Conservation (phyloP, 2,113 vertebrate species). For the Herpailurus yagouaroundi region DNA sequence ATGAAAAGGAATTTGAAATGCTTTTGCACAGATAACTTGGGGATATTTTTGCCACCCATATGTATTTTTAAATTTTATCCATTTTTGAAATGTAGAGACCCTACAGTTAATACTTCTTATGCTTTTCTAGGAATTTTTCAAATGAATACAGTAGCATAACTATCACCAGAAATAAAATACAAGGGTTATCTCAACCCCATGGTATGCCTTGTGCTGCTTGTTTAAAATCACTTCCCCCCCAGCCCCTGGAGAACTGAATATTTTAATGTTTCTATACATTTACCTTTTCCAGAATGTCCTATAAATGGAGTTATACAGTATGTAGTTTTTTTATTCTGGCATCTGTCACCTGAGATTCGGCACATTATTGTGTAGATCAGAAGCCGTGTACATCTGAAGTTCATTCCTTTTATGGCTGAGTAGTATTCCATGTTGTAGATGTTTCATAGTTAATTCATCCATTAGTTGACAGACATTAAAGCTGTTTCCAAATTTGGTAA, state of each 20-base stretch:
- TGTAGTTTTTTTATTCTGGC: background rate
- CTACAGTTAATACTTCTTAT: background rate
- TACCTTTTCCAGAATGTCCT: background rate
- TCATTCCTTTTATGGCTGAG: slow-evolving; percentile 20
- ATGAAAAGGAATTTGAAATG: slow-evolving; percentile 29
- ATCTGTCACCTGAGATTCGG: background rate
- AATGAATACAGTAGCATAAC: background rate
- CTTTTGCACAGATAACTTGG: background rate
- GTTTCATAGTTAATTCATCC: background rate
- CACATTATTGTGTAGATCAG: background rate
- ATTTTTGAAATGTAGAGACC: background rate
- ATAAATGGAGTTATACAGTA: background rate
- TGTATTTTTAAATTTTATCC: slow-evolving; percentile 20
- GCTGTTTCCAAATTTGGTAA: background rate
- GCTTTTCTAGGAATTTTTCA: slow-evolving; percentile 16
- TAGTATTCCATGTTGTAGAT: background rate
- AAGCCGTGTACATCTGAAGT: background rate
- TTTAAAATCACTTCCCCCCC: background rate
- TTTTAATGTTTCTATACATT: background rate
- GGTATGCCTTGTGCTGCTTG: background rate
- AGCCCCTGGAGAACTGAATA: background rate
- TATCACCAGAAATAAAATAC: background rate
- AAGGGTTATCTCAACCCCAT: background rate
- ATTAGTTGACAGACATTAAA: background rate
- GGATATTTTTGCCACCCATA: background rate